Percentiles rank a stretch among this genome's conserved stretches.
Conservation (phyloP, 2,888 invertebrate genomes). For the Amblyjoppa fuscipennis region DNA sequence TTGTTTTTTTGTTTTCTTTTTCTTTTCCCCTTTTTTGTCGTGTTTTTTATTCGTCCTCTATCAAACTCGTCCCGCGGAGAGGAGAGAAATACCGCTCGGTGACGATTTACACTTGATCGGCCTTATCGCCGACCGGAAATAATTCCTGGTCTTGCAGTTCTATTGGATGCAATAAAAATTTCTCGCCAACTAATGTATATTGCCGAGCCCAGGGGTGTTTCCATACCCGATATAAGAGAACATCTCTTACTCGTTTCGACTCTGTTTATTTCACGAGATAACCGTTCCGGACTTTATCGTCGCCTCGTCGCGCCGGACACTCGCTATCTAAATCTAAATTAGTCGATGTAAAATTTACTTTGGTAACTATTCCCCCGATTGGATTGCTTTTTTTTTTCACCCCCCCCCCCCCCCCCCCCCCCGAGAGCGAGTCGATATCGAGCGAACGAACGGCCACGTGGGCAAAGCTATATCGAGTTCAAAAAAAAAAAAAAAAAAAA, state of each 20-base stretch:
- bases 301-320: not conserved
- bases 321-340: conserved; percentile 32
- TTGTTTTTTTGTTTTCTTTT: too few species aligned
- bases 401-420: too few species aligned
- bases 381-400: not conserved
- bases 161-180: not conserved
- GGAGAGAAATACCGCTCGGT: not conserved
- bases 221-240: not conserved
- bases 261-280: conserved; percentile 5
- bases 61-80: conserved; percentile 15
- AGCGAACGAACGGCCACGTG: not conserved
- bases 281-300: not conserved
- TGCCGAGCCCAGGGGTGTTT: not conserved
- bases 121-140: conserved; percentile 32
- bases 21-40: not conserved
- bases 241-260: not conserved
- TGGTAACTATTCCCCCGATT: not conserved
- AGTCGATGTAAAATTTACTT: conserved; percentile 5
- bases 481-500: not conserved
- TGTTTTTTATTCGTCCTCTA: conserved; percentile 20
- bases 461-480: not conserved
- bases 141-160: not conserved
- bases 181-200: not conserved
- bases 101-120: conserved; percentile 36
- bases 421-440: not conserved